A percentile compares a stretch with the other conserved stretches of the same genome.
These are phyloP conservation scores for Furcula furcula DNA, from an alignment of 2,888 invertebrate genomes.

Conservation along the genomic window DNA sequence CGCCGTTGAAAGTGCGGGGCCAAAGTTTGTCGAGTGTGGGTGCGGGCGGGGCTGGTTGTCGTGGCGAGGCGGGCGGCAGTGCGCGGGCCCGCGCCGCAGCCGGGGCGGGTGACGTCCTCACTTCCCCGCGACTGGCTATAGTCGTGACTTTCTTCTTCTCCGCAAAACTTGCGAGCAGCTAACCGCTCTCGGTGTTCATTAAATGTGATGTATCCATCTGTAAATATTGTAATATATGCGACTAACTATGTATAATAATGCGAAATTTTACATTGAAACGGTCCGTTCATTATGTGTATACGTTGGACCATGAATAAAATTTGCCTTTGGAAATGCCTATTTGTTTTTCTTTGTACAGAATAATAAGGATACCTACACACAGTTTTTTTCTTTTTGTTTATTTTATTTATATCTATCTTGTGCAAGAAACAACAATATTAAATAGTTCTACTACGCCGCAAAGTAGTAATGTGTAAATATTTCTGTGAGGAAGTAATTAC, in stretches of 20 bases:
- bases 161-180: slow-evolving; percentile 53
- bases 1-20: slow-evolving; percentile 91
- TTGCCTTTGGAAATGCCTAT: slow-evolving; percentile 66
- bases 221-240: slow-evolving; percentile 77
- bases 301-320: slow-evolving; percentile 80
- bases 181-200: slow-evolving; percentile 71
- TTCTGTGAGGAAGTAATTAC: too few relatives aligned
- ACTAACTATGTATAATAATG: slow-evolving; percentile 66
- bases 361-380: too few relatives aligned
- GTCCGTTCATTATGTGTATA: slow-evolving; percentile 80
- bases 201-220: slow-evolving; percentile 60
- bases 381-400: too few relatives aligned
- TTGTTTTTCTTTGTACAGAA: slow-evolving; percentile 39
- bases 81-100: slow-evolving; percentile 55
- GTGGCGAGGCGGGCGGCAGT: slow-evolving; percentile 65
- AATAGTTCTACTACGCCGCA: too few relatives aligned
- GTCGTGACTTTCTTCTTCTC: slow-evolving; percentile 55
- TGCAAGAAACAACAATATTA: too few relatives aligned
- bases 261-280: slow-evolving; percentile 78
- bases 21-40: slow-evolving; percentile 84
- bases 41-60: slow-evolving; percentile 58
- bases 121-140: slow-evolving; percentile 46
- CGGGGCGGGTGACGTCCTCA: slow-evolving; percentile 44
- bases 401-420: too few relatives aligned
- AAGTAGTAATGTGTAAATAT: too few relatives aligned